Evolutionary conservation across 2,113 vertebrate genomes (phyloP), one percentile per base, ranked within the genome.

Genomic region (Nothobranchius kuhntae): DNA sequence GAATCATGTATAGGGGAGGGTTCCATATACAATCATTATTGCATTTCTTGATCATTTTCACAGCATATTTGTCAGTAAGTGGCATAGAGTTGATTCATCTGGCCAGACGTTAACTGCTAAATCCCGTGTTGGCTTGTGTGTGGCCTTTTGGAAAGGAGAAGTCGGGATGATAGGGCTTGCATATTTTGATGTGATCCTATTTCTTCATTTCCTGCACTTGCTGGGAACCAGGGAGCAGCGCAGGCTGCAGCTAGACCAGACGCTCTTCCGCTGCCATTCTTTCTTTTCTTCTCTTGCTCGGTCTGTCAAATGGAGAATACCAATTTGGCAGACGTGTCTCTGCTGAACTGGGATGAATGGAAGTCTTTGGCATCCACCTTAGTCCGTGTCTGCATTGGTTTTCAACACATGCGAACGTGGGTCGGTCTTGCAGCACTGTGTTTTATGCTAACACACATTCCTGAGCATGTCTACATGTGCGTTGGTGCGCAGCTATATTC

Each of bases 181-280:
- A 91, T 90, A 87, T 84, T 91, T 89, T 86, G 74, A 87, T 89
- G 86, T 91, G 91, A 92, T 92, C 92, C 88, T 75, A 90, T 92
- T 92, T 92, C 90, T 91, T 92, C 78, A 92, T 93, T 92, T 93
- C 92, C 92, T 91, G 85, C 61, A 42, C 54, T 88, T 90, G 90
- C 90, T 87, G 79, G 77, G 80, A 87, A 77, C 80, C 21, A 52
- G 67, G 61, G 53, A 72, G 65, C 77, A 63, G 76, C 65, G 26
- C 82, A 80, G 85, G 77, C 81, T 83, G 74, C 15, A 77, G 77
- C 75, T 48, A 62, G 78, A 75, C 75, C 79, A 76, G 81, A 73
- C 73, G 15, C 74, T 82, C 71, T 68, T 72, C 71, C 59, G 42
- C 64, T 56, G 53, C 68, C 60, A 1, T 26, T 77, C 65, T 53